Evolutionary conservation across 2,888 invertebrate genomes (phyloP).

Genomic region (Halictus quadricinctus): DNA sequence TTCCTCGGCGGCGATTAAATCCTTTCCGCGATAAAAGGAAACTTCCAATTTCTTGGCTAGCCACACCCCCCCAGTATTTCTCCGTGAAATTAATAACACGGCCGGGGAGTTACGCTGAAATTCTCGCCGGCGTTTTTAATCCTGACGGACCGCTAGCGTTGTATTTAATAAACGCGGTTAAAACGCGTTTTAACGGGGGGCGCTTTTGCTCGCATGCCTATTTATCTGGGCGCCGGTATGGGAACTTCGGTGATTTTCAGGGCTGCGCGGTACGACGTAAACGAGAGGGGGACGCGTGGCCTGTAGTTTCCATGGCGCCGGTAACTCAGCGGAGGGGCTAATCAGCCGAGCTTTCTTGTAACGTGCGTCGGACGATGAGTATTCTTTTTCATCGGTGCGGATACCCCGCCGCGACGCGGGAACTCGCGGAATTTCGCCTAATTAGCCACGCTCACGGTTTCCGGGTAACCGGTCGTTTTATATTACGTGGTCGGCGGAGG

Average conservation of each 20-base stretch:
- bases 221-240: slow-evolving; percentile 24
- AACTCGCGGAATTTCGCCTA: slow-evolving; percentile 64
- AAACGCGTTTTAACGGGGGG: neutral
- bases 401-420: slow-evolving; percentile 33
- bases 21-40: neutral
- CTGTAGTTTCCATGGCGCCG: slow-evolving; percentile 43
- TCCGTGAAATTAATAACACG: slow-evolving; percentile 8
- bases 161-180: slow-evolving; percentile 43
- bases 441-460: slow-evolving; percentile 65
- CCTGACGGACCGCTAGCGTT: neutral
- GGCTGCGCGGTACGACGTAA: neutral
- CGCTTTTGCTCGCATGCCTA: neutral
- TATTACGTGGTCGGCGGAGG: slow-evolving; percentile 43
- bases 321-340: slow-evolving; percentile 48
- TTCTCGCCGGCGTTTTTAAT: neutral
- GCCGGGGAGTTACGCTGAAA: neutral
- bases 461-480: slow-evolving; percentile 66
- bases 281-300: neutral
- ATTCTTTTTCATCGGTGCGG: slow-evolving; percentile 56
- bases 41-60: slow-evolving; percentile 3
- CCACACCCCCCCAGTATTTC: neutral
- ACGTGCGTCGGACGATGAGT: slow-evolving; percentile 44
- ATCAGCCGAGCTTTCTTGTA: slow-evolving; percentile 61
- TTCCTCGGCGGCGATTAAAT: slow-evolving; percentile 2
- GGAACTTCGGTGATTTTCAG: slow-evolving; percentile 44